Percentiles rank a stretch among this genome's conserved stretches.
Evolutionary conservation across 2,888 invertebrate species (phyloP).

Genomic region (Cephus nigrinus): DNA sequence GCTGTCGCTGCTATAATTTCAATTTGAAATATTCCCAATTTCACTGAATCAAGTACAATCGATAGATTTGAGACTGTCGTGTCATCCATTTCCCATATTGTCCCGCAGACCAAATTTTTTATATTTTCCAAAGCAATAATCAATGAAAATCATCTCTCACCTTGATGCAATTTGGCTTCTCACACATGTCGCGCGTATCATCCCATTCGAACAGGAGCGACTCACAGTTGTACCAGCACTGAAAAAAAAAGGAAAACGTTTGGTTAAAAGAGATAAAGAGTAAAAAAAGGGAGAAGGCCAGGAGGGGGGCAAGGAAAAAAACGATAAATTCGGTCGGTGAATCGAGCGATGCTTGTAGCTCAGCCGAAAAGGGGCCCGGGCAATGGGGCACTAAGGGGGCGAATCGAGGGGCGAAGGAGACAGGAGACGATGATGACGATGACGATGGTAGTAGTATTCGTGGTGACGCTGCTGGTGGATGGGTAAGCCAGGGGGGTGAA

Average conservation of each 20-base stretch:
- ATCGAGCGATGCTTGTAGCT: conserved; percentile 55
- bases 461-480: conserved; percentile 1
- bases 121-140: not conserved
- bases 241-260: conserved; percentile 36
- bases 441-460: conserved; percentile 10
- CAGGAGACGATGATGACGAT: conserved; percentile 8
- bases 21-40: not conserved
- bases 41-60: not conserved
- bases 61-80: not conserved
- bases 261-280: conserved; percentile 19
- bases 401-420: conserved; percentile 17
- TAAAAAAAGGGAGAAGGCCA: conserved; percentile 8
- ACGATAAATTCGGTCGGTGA: conserved; percentile 49
- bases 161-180: conserved; percentile 25
- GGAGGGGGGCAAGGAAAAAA: conserved; percentile 45
- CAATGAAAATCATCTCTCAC: not conserved
- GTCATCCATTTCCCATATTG: not conserved
- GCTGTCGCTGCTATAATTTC: not conserved
- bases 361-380: conserved; percentile 9
- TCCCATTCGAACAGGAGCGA: conserved; percentile 57
- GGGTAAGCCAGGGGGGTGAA: conserved; percentile 25
- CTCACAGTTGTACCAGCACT: conserved; percentile 63
- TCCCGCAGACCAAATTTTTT: not conserved
- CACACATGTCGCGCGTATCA: conserved; percentile 55
- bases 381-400: conserved; percentile 20